Evolutionary conservation across 2,797 vertebrate genomes (phyloP).

Genomic region (Propithecus deckenii): DNA sequence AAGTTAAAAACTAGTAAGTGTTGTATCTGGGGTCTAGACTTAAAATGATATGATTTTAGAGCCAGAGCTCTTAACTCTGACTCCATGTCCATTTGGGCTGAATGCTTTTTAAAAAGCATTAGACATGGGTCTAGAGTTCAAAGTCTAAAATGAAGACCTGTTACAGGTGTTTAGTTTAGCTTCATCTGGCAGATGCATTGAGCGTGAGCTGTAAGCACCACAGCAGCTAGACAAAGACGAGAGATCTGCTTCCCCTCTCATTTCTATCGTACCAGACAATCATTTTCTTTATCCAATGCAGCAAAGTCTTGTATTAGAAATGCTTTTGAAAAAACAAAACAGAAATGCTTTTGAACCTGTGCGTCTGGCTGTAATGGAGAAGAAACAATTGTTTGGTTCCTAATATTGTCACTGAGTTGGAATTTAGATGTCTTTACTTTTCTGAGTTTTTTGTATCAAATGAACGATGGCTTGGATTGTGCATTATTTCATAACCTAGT

Average conservation of each 20-base stretch:
- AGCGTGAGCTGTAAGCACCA: not conserved
- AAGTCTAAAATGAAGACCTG: not conserved
- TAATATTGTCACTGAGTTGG: not conserved
- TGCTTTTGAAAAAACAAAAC: not conserved
- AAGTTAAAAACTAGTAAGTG: not conserved
- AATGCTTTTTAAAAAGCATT: not conserved
- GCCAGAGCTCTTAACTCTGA: not conserved
- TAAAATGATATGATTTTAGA: not conserved
- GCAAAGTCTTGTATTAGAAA: not conserved
- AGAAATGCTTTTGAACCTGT: not conserved
- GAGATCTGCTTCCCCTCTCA: not conserved
- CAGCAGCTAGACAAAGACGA: not conserved
- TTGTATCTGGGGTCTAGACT: not conserved
- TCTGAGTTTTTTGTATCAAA: not conserved
- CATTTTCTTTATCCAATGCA: not conserved
- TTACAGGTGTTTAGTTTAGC: not conserved
- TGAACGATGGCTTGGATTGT: not conserved
- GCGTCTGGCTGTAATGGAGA: not conserved
- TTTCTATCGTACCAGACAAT: not conserved
- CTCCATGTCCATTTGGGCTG: not conserved
- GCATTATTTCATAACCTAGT: not conserved
- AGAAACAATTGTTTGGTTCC: not conserved
- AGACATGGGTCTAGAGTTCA: not conserved
- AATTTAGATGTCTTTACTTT: not conserved
- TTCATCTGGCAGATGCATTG: not conserved